A percentile compares a stretch with the other conserved stretches of the same genome.
Evolutionary conservation across 2,888 invertebrate species (phyloP).

Genomic region (Lasioglossum marginatum): DNA sequence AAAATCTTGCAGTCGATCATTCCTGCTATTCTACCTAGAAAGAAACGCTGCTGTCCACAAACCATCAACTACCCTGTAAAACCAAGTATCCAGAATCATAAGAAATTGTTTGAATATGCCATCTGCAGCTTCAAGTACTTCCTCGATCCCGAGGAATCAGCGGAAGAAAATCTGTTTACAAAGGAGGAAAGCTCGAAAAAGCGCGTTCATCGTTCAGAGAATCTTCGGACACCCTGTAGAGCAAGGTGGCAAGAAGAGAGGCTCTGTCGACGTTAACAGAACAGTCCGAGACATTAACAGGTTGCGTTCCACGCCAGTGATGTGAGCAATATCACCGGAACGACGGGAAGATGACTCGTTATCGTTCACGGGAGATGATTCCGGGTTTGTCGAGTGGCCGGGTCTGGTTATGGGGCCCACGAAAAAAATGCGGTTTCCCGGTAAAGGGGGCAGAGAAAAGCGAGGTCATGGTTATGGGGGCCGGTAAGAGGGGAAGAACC

Average conservation of each 20-base stretch:
- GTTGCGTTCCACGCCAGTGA: conserved; percentile 12
- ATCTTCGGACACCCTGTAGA: conserved; percentile 4
- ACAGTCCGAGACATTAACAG: background rate
- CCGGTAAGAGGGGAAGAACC: conserved; percentile 6
- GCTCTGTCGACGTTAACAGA: background rate
- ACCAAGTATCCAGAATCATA: background rate
- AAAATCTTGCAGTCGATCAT: background rate
- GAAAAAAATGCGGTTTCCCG: conserved; percentile 16
- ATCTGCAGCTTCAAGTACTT: background rate
- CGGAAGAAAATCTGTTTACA: background rate
- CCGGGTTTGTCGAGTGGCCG: background rate
- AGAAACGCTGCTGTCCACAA: background rate
- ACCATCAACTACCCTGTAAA: background rate
- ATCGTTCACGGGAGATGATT: conserved; percentile 4
- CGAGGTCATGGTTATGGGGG: conserved; percentile 46
- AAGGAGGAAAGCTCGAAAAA: background rate
- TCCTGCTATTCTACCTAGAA: background rate
- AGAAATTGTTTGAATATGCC: background rate
- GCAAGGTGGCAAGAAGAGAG: background rate
- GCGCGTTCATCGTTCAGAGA: background rate
- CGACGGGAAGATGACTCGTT: conserved; percentile 24
- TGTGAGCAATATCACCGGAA: conserved; percentile 19
- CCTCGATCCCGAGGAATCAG: background rate
- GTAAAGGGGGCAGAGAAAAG: conserved; percentile 17
- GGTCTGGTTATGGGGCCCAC: conserved; percentile 24